A percentile compares a stretch with the other conserved stretches of the same genome.
Conservation (phyloP, 2,113 vertebrate species). For the Accipiter cooperii region DNA sequence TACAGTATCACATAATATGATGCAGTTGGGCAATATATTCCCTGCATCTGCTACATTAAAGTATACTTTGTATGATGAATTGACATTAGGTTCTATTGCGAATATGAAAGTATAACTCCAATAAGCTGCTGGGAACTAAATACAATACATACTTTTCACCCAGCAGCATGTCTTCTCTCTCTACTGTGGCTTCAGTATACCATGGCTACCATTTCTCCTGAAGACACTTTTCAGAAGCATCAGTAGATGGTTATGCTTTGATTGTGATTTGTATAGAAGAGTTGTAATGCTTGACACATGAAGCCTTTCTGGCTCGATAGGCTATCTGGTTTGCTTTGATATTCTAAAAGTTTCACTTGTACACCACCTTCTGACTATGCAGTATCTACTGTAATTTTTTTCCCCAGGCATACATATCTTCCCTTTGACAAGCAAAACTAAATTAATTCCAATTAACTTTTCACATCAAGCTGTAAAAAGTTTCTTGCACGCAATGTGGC, state of each 20-base stretch:
- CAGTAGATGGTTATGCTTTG: neutral
- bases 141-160: neutral
- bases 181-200: neutral
- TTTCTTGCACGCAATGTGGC: neutral
- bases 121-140: neutral
- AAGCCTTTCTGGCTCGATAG: neutral
- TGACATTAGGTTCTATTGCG: neutral
- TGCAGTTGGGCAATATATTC: neutral
- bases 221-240: neutral
- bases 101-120: neutral
- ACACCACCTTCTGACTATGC: neutral
- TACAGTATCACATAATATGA: neutral
- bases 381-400: neutral
- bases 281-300: neutral
- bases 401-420: neutral
- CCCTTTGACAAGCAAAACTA: neutral
- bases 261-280: neutral
- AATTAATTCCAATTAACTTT: neutral
- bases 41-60: neutral
- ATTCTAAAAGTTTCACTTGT: neutral
- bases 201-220: neutral
- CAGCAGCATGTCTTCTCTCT: neutral
- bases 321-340: neutral
- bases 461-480: neutral
- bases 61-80: neutral